Evolutionary conservation across 2,113 vertebrate species (phyloP), one percentile per base, ranked within the genome.

Genomic region (Coracopsis vasa): DNA sequence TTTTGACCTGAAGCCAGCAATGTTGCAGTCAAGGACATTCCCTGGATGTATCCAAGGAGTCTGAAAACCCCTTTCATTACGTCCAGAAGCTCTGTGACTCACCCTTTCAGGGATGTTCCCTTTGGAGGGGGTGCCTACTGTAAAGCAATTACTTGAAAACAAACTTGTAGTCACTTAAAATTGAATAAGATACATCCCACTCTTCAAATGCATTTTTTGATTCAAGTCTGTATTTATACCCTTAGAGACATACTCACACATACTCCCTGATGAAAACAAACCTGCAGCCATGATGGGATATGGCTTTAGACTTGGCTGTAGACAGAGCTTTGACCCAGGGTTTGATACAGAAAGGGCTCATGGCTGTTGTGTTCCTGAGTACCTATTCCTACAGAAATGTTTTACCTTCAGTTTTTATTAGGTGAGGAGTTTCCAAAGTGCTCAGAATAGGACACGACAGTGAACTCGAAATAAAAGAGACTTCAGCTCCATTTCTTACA

Each of bases 1-100:
- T 96, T 96, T 86, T 97, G 96, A 95, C 90, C 28, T 37, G 51
- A 85, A 92, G 80, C 92, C 96, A 97, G 77, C 37, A 93, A 37
- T 42, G 47, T 74, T 95, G 91, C 92, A 69, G 56, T 79, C 51
- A 88, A 84, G 83, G 77, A 83, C 80, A 87, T 84, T 90, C 44
- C 79, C 44, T 5, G 5, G 8, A 78, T 62, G 27, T 45, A 48
- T 69, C 35, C 45, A 75, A 88, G 78, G 45, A 86, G 64, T 44
- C 33, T 93, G 92, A 66, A 94, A 83, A 91, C 71, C 33, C 48
- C 77, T 47, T 71, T 75, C 20, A 33, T 13, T n/a, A 10, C 18
- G 17, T 71, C 35, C 13, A 64, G 39, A 15, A 80, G 29, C 47
- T 77, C 69, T 92, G 69, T 1, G 0, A 13, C 33, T 81, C 56